Percentiles rank a stretch among this genome's conserved stretches.
Evolutionary conservation across 2,113 vertebrate species (phyloP).

Genomic region (Zosterops japonicus): DNA sequence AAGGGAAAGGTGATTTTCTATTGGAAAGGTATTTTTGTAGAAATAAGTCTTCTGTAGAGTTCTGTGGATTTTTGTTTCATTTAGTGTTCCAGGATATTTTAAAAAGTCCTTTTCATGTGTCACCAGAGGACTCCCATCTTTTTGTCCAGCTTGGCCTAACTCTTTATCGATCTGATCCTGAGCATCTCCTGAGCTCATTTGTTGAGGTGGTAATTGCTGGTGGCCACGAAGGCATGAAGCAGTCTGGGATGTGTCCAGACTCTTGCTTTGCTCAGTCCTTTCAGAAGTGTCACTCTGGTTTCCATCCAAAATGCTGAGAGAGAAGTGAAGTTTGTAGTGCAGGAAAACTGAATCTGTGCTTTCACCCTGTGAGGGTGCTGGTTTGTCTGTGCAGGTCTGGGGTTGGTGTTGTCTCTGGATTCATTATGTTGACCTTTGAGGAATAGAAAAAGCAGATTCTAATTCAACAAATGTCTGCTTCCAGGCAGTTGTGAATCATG

Average conservation of each 20-base stretch:
- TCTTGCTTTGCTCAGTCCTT: background rate
- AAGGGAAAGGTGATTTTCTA: background rate
- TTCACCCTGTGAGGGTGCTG: background rate
- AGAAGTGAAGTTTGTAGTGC: background rate
- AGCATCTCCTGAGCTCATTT: background rate
- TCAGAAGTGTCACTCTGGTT: background rate
- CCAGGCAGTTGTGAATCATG: background rate
- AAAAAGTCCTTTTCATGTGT: background rate
- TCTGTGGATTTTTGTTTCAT: background rate
- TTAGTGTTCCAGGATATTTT: background rate
- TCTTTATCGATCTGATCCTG: background rate
- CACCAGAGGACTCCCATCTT: background rate
- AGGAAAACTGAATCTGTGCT: background rate
- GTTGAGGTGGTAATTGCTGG: background rate
- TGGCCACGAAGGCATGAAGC: fast-evolving
- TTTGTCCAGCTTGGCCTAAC: background rate
- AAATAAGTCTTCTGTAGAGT: background rate
- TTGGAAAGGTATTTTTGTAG: background rate
- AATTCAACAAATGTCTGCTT: background rate
- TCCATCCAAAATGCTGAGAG: background rate
- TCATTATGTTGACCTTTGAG: background rate
- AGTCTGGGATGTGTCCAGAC: background rate
- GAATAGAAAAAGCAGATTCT: background rate
- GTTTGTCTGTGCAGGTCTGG: background rate
- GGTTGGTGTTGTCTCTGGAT: background rate